phyloP scores from a whole-genome alignment of 1,140 invertebrate genomes.

The Radopholus similis region DNA sequence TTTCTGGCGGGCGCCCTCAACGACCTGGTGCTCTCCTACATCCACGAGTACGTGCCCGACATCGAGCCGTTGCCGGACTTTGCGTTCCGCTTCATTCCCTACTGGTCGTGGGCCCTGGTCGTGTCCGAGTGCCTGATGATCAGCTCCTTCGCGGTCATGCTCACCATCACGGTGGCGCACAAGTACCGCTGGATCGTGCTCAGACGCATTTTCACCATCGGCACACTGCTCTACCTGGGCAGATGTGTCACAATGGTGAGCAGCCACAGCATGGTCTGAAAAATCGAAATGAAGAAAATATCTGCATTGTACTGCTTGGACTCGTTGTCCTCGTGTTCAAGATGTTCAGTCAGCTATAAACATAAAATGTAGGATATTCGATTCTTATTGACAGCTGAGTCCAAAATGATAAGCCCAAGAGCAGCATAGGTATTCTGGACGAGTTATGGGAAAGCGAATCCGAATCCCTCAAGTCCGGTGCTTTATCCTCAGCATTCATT shows the following conservation, averaged over 20 bases:
- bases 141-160: slow-evolving; percentile 26
- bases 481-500: not conserved
- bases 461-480: no score
- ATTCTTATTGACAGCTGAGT: no score
- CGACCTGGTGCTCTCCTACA: slow-evolving; percentile 44
- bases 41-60: slow-evolving; percentile 43
- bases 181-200: slow-evolving; percentile 41
- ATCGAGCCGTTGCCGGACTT: slow-evolving; percentile 37
- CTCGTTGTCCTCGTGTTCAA: no score
- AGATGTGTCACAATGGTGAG: slow-evolving; percentile 42
- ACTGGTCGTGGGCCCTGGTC: slow-evolving; percentile 36
- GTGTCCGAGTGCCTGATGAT: slow-evolving; percentile 44
- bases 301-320: no score
- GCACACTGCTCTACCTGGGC: slow-evolving; percentile 42
- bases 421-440: no score
- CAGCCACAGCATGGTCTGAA: no score
- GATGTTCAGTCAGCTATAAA: no score
- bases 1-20: slow-evolving; percentile 36
- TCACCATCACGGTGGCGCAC: slow-evolving; percentile 36
- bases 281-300: no score
- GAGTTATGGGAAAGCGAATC: no score
- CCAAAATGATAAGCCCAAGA: no score
- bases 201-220: slow-evolving; percentile 42
- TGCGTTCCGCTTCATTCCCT: slow-evolving; percentile 41
- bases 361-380: no score